Evolutionary conservation across 1,140 invertebrate species (phyloP).

Genomic region (Drosophila parvula): DNA sequence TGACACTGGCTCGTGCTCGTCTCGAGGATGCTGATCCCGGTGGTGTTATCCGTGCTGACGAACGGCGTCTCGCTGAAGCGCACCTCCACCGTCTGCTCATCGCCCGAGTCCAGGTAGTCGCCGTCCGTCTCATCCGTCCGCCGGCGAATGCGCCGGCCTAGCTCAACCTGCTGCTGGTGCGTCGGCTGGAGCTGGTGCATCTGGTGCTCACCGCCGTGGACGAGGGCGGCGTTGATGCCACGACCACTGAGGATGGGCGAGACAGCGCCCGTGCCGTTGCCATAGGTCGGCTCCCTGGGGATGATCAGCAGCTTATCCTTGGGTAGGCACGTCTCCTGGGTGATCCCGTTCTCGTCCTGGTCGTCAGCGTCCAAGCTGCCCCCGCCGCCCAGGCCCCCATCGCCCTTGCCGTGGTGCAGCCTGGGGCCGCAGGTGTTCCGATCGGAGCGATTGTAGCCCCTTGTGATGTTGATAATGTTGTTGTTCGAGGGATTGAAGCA

Average conservation of each 20-base stretch:
- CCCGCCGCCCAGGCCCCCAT: constrained; percentile 40
- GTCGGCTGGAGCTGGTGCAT: constrained; percentile 40
- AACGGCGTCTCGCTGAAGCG: constrained; percentile 79
- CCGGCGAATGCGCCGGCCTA: constrained; percentile 41
- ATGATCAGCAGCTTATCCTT: constrained; percentile 78
- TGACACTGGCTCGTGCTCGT: constrained; percentile 46
- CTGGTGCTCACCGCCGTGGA: constrained; percentile 57
- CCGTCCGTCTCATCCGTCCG: constrained; percentile 66
- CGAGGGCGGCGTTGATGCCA: constrained; percentile 67
- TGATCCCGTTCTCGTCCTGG: constrained; percentile 76
- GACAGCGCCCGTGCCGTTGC: constrained; percentile 72
- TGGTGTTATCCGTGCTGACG: constrained; percentile 79
- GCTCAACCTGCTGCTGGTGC: constrained; percentile 59
- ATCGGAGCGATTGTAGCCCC: constrained; percentile 78
- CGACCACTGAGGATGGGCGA: constrained; percentile 72
- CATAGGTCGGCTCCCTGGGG: constrained; percentile 75
- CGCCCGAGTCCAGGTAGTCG: constrained; percentile 73
- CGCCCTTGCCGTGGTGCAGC: constrained; percentile 71
- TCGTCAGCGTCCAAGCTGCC: constrained; percentile 67
- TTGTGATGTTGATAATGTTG: constrained; percentile 76
- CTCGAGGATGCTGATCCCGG: constrained; percentile 70
- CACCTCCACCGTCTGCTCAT: constrained; percentile 80
- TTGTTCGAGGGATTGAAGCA: constrained; percentile 87
- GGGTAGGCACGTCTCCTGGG: constrained; percentile 74
- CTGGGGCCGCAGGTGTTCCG: constrained; percentile 78